Percentiles rank a stretch among this genome's conserved stretches.
These are phyloP conservation scores for Piprites chloris DNA, from an alignment of 2,113 vertebrate species.

Conservation along the genomic window DNA sequence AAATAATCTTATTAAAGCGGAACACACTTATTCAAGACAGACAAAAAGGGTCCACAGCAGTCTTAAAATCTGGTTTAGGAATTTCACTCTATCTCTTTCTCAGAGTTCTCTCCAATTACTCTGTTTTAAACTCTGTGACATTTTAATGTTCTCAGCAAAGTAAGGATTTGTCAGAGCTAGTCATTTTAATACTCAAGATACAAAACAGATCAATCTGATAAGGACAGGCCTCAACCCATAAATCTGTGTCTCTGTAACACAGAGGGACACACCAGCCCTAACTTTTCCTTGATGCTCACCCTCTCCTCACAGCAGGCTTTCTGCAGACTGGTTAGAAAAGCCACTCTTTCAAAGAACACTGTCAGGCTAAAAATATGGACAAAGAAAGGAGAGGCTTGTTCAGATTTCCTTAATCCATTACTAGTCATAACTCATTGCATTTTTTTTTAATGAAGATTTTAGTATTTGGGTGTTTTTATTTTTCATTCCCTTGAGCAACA, in stretches of 20 bases:
- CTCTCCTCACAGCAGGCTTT: neutral
- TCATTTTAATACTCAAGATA: slow-evolving; percentile 1
- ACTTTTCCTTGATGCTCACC: neutral
- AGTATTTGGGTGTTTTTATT: neutral
- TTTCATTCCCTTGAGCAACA: neutral
- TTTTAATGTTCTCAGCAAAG: slow-evolving; percentile 41
- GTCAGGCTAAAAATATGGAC: neutral
- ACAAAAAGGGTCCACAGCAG: slow-evolving; percentile 65
- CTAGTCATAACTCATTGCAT: neutral
- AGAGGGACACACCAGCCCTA: neutral
- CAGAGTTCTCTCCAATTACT: slow-evolving; percentile 39
- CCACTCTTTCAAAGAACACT: neutral
- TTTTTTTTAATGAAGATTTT: neutral
- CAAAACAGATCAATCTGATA: slow-evolving; percentile 26
- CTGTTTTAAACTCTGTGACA: slow-evolving; percentile 40
- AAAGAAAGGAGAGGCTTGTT: neutral
- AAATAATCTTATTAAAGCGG: slow-evolving; percentile 77
- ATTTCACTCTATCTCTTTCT: slow-evolving; percentile 61
- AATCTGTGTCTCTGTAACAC: neutral
- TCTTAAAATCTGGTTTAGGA: slow-evolving; percentile 65
- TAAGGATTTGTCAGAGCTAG: slow-evolving; percentile 20
- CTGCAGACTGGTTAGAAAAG: neutral
- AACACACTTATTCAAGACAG: slow-evolving; percentile 67
- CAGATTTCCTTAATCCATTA: neutral
- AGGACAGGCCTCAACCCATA: neutral